Evolutionary conservation across 2,797 vertebrate species (phyloP).

Genomic region (Cyclura pinguis): DNA sequence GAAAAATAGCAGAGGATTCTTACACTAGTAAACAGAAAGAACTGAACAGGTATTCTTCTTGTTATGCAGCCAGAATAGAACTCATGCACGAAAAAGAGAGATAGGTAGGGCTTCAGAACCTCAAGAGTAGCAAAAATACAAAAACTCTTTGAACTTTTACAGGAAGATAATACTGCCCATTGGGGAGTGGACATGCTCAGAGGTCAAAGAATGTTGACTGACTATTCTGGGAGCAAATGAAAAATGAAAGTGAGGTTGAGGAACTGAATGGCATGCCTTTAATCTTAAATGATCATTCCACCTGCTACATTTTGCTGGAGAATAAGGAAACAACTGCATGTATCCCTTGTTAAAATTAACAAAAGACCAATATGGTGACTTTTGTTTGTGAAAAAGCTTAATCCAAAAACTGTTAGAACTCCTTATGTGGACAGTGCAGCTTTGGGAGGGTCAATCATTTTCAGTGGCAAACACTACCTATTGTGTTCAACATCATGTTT

Average conservation of each 20-base stretch:
- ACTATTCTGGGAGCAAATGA: not conserved
- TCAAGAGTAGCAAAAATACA: not conserved
- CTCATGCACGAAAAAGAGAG: not conserved
- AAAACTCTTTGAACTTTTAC: not conserved
- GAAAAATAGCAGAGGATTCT: not conserved
- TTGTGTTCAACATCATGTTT: not conserved
- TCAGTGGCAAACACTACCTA: not conserved
- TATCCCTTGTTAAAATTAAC: constrained; percentile 54
- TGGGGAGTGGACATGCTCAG: not conserved
- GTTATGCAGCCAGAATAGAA: not conserved
- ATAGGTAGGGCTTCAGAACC: not conserved
- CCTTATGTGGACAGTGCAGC: not conserved
- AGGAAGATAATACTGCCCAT: too few species aligned
- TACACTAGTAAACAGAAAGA: too few species aligned
- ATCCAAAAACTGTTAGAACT: not conserved
- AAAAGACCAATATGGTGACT: constrained; percentile 45
- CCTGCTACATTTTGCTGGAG: not conserved
- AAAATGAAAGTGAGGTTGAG: not conserved
- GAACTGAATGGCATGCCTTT: not conserved
- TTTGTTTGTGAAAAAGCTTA: constrained; percentile 6
- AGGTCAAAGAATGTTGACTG: not conserved
- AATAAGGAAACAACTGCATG: constrained; percentile 36
- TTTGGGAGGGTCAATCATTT: not conserved
- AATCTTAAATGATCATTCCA: not conserved
- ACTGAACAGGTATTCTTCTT: too few species aligned